These are phyloP conservation scores for Neodon shergylaensis DNA, from an alignment of 2,113 vertebrate species.

Conservation along the genomic window DNA sequence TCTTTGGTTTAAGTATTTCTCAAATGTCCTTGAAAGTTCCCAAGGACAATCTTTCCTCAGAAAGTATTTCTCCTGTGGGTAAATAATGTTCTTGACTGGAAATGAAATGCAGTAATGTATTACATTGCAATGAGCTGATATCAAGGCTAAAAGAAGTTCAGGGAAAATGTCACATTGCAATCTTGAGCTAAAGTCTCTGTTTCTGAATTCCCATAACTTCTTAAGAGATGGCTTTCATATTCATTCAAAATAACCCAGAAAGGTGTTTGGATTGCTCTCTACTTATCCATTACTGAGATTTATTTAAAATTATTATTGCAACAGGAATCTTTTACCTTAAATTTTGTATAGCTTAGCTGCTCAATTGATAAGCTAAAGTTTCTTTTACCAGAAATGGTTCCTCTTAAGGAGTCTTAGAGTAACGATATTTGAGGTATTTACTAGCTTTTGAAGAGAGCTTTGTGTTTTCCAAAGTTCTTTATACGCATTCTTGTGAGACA, in stretches of 20 bases:
- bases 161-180: slow-evolving; percentile 14
- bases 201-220: slow-evolving; percentile 19
- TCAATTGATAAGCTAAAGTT: not conserved
- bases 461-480: not conserved
- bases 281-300: not conserved
- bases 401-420: not conserved
- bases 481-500: not conserved
- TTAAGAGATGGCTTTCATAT: not conserved
- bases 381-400: not conserved
- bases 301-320: not conserved
- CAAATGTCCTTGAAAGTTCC: slow-evolving; percentile 71
- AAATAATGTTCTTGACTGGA: slow-evolving; percentile 72
- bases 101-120: slow-evolving; percentile 75
- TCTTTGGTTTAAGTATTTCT: slow-evolving; percentile 40
- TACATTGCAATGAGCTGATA: slow-evolving; percentile 62
- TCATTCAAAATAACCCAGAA: not conserved
- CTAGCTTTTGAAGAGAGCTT: slow-evolving; percentile 20
- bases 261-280: not conserved
- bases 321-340: not conserved
- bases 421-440: slow-evolving; percentile 12
- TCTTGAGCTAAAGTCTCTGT: not conserved
- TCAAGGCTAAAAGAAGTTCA: slow-evolving; percentile 45
- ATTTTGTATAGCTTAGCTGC: not conserved
- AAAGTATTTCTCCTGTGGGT: slow-evolving; percentile 76
- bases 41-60: slow-evolving; percentile 44